Base-by-base conservation (phyloP, 2,888 invertebrate genomes). In the Amitus sp. region DNA sequence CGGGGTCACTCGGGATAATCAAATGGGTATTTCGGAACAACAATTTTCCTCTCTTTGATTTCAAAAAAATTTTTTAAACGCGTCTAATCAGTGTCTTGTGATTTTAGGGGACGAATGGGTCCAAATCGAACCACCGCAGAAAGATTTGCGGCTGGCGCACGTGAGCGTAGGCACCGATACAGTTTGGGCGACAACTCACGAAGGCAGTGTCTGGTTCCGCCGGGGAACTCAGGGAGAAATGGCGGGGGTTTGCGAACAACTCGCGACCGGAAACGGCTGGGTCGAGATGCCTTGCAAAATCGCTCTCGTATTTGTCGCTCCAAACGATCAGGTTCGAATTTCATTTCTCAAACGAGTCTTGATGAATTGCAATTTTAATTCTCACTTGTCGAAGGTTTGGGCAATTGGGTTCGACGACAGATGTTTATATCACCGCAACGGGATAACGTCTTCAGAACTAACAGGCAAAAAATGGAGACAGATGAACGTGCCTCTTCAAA, bases 381-480 rank as follows among this genome's bases (percentile, higher is more conserved):
- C n/a, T n/a, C n/a, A n/a, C n/a, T 18, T 20, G 43, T 18, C n/a
- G 2, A 18, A 43, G 81, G 90, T 92, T 7, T 94, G 94, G 87
- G 95, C 91, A 9, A 89, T 95, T 69, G 94, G 95, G 4, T 88
- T 89, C 40, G 88, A 90, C 65, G 95, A 95, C 82, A 89, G 94
- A 61, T 86, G 89, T 66, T 86, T 94, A 55, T 95, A 94, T 80
- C 90, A 91, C 82, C 85, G 95, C 50, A 89, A 88, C 70, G 93
- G 93, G 18, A 90, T 94, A 3, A 88, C 88, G 19, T 82, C 87
- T 9, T 86, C 89, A 5, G 92, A 93, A 83, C 85, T 92, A 64
- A 93, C 94, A 13, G 96, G 96, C 0, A 94, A 94, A 80, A 89
- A 93, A 69, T 96, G 96, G 96, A 88, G 90, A 64, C 85, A 88